phyloP scores from a whole-genome alignment of 2,113 vertebrate species.

The Axis porcinus region DNA sequence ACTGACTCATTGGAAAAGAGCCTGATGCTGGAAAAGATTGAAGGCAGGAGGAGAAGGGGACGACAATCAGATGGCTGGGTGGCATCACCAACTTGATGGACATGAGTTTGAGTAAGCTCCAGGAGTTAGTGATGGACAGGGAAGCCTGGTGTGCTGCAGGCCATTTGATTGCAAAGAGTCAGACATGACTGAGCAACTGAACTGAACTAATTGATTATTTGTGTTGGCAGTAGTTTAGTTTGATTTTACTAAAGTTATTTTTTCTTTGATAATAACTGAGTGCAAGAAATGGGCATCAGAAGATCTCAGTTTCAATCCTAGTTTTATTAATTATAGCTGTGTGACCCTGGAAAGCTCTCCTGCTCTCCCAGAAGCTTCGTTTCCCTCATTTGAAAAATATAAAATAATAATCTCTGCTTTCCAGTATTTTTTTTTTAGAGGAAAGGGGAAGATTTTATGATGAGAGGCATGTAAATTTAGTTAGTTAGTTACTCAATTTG shows the following conservation, averaged over 20 bases:
- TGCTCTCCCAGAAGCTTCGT: neutral
- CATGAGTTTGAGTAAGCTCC: too few species aligned
- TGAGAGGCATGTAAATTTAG: too few species aligned
- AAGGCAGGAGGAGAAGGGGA: too few species aligned
- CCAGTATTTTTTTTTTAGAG: neutral
- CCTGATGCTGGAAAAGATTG: too few species aligned
- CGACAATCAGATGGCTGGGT: too few species aligned
- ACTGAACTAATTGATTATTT: neutral
- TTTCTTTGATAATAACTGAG: neutral
- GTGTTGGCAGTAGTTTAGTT: neutral
- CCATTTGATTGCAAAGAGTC: neutral
- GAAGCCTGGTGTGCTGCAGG: neutral
- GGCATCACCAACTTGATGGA: too few species aligned
- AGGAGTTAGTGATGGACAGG: too few species aligned
- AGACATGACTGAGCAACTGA: neutral
- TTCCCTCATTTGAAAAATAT: neutral
- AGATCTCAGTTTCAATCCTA: neutral
- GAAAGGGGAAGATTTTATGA: neutral
- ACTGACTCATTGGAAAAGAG: too few species aligned
- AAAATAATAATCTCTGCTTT: neutral
- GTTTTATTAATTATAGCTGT: neutral
- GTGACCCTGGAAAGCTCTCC: accelerated
- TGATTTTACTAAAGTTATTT: neutral
- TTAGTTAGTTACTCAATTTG: neutral
- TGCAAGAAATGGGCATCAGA: neutral